Conservation (phyloP, 1,140 invertebrate genomes). For the Bradynema listronoti region DNA sequence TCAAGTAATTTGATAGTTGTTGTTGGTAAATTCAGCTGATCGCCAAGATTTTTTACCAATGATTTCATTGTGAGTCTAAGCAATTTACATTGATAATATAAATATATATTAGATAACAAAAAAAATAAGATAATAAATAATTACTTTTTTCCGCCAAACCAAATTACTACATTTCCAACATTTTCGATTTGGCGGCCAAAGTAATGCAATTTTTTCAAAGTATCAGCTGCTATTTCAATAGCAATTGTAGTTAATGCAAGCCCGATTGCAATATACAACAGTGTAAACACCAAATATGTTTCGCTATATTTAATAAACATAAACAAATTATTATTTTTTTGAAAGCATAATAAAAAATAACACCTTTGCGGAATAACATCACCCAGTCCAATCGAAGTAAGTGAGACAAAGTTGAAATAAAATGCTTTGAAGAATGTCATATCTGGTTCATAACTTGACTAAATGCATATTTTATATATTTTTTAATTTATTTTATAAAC, state of each 20-base stretch:
- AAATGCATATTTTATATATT: conserved; percentile 3
- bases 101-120: background rate
- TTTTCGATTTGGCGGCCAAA: conserved; percentile 57
- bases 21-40: conserved; percentile 53
- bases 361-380: conserved; percentile 37
- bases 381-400: conserved; percentile 43
- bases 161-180: conserved; percentile 54
- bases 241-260: conserved; percentile 56
- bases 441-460: conserved; percentile 20
- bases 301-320: conserved; percentile 30
- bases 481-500: background rate
- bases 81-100: conserved; percentile 10
- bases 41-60: conserved; percentile 54
- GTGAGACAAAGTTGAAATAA: conserved; percentile 45
- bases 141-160: conserved; percentile 56
- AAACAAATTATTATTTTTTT: conserved; percentile 6
- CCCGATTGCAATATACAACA: conserved; percentile 55
- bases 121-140: conserved; percentile 15
- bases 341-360: background rate
- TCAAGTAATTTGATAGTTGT: conserved; percentile 41
- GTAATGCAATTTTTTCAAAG: conserved; percentile 56
- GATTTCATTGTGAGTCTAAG: conserved; percentile 56
- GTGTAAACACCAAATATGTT: conserved; percentile 47
- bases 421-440: conserved; percentile 32
- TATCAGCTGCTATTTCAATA: conserved; percentile 57